These are phyloP conservation scores for Conger conger DNA, from an alignment of 2,113 vertebrate species.

Conservation along the genomic window DNA sequence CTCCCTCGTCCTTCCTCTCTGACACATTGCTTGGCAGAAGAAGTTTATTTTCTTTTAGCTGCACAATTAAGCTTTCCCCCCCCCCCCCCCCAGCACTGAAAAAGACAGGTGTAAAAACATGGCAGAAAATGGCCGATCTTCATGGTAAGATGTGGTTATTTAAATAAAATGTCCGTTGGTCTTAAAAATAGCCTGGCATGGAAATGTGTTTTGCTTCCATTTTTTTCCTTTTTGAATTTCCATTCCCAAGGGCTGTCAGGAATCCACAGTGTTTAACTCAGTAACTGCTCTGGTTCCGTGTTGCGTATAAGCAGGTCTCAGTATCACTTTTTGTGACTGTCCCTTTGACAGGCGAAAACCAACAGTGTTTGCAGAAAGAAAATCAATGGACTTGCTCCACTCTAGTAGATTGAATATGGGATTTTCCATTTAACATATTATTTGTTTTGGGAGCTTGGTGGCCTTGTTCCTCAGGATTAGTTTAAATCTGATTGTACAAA, in stretches of 20 bases:
- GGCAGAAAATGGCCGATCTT: slow-evolving; percentile 10
- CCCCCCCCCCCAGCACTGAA: neutral
- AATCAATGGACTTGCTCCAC: neutral
- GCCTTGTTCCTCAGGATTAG: too few species aligned
- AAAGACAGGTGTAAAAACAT: slow-evolving; percentile 10
- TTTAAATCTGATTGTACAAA: too few species aligned
- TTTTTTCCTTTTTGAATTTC: slow-evolving; percentile 23
- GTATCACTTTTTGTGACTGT: neutral
- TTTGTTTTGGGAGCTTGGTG: too few species aligned
- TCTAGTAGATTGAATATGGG: neutral
- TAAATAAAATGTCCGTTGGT: neutral
- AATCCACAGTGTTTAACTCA: neutral
- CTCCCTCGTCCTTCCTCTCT: neutral
- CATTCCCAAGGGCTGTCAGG: neutral
- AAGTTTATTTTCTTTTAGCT: neutral
- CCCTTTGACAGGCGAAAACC: neutral
- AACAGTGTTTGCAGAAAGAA: too few species aligned
- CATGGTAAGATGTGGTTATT: slow-evolving; percentile 1
- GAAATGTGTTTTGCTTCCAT: slow-evolving; percentile 14
- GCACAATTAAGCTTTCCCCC: slow-evolving; percentile 10
- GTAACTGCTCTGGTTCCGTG: neutral
- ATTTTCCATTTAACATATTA: too few species aligned
- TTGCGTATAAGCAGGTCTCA: slow-evolving; percentile 5
- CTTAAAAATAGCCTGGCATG: neutral
- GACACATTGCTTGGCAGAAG: slow-evolving; percentile 7